Evolutionary conservation across 1,140 invertebrate species (phyloP).

Genomic region (Aphaenogaster ashmeadi): DNA sequence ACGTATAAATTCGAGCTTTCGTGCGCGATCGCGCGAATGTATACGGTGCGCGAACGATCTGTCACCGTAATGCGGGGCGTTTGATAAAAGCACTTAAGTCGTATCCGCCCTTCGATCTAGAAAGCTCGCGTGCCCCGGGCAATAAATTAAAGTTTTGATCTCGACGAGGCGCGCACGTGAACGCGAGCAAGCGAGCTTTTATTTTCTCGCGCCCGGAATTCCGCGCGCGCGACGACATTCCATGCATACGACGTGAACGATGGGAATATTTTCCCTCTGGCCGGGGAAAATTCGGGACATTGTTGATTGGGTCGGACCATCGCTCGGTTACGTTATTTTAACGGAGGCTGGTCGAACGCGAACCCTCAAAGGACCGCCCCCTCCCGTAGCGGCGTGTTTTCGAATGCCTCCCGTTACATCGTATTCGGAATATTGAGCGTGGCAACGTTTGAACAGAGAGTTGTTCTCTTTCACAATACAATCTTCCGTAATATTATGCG

Average conservation of each 20-base stretch:
- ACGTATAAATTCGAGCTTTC: conserved; percentile 15
- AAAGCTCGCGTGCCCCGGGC: conserved; percentile 68
- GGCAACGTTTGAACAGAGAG: conserved; percentile 47
- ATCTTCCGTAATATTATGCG: conserved; percentile 28
- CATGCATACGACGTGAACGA: conserved; percentile 39
- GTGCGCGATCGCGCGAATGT: conserved; percentile 38
- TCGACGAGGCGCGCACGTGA: conserved; percentile 49
- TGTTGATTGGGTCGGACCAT: conserved; percentile 57
- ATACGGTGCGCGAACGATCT: conserved; percentile 53
- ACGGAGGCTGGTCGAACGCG: conserved; percentile 42
- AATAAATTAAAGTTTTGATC: conserved; percentile 73
- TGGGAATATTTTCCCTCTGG: conserved; percentile 34
- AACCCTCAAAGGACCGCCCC: conserved; percentile 24
- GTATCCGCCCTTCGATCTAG: conserved; percentile 75
- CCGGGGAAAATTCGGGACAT: conserved; percentile 18
- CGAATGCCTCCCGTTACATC: conserved; percentile 27
- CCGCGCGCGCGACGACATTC: conserved; percentile 15
- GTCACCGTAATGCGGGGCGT: conserved; percentile 61
- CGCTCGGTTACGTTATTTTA: conserved; percentile 60
- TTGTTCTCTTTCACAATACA: conserved; percentile 25
- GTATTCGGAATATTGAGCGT: conserved; percentile 51
- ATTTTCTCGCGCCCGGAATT: conserved; percentile 36
- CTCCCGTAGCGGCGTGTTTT: conserved; percentile 14
- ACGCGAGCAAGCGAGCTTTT: neutral
- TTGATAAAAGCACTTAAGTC: conserved; percentile 76